These are phyloP conservation scores for Lamprologus tigripictilis DNA, from an alignment of 2,113 vertebrate genomes.

Conservation along the genomic window DNA sequence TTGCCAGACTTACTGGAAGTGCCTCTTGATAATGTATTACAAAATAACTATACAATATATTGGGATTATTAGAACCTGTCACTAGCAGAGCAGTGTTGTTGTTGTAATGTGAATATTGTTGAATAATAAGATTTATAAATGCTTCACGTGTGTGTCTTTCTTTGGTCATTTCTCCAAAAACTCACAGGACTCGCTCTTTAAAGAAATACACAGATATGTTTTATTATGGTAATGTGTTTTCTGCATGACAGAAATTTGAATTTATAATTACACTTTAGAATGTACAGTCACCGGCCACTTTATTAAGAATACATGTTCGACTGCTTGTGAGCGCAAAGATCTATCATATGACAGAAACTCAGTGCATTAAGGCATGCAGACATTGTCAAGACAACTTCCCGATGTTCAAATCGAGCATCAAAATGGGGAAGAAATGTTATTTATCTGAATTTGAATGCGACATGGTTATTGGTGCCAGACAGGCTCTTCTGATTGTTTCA, in stretches of 20 bases:
- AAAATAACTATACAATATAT: conserved; percentile 84
- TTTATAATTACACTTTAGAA: background rate
- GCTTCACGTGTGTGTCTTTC: conserved; percentile 59
- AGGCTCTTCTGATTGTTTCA: background rate
- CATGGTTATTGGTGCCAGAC: background rate
- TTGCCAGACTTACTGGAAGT: conserved; percentile 93
- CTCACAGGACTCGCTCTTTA: background rate
- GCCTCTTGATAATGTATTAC: conserved; percentile 90
- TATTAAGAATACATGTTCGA: background rate
- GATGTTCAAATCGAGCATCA: background rate
- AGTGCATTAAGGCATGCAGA: background rate
- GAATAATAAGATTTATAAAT: conserved; percentile 85
- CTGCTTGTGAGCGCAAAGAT: background rate
- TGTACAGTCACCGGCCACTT: background rate
- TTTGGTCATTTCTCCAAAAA: background rate
- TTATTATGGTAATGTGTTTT: background rate
- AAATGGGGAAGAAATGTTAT: background rate
- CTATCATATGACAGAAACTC: background rate
- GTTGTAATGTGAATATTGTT: conserved; percentile 86
- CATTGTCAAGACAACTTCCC: background rate
- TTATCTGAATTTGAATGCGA: background rate
- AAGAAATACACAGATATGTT: background rate
- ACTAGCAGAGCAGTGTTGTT: conserved; percentile 83
- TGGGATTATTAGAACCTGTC: conserved; percentile 84
- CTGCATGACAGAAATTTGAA: background rate